These are phyloP conservation scores for Torymus auratus DNA, from an alignment of 2,888 invertebrate genomes.

Conservation along the genomic window DNA sequence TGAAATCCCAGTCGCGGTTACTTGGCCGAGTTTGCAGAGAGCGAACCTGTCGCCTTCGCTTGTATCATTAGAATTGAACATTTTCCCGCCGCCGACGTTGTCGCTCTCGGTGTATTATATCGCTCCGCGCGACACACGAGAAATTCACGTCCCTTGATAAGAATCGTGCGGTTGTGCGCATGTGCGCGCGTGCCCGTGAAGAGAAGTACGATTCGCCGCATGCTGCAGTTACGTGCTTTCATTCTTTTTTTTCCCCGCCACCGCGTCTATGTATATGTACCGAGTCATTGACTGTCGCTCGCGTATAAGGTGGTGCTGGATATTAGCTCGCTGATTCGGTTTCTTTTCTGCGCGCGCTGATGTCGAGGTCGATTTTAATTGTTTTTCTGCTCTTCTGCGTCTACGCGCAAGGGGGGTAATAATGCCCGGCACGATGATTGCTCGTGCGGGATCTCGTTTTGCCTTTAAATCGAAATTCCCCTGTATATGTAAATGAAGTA, in stretches of 20 bases:
- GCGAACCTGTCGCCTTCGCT: slow-evolving; percentile 48
- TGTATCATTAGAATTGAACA: slow-evolving; percentile 52
- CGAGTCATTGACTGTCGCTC: slow-evolving; percentile 35
- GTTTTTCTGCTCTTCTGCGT: not conserved
- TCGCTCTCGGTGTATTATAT: slow-evolving; percentile 4
- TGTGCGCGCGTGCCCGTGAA: not conserved
- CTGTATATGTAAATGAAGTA: not conserved
- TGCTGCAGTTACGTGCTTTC: not conserved
- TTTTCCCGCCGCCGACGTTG: not conserved
- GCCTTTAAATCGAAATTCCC: too few species aligned
- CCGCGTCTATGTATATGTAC: too few species aligned
- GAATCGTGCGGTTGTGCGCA: slow-evolving; percentile 31
- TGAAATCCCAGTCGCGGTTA: slow-evolving; percentile 53
- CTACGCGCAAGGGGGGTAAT: too few species aligned
- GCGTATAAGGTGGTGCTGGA: slow-evolving; percentile 14
- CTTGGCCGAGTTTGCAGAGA: slow-evolving; percentile 45
- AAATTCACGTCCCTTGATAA: slow-evolving; percentile 47
- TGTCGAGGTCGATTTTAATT: slow-evolving; percentile 43
- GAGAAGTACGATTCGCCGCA: not conserved
- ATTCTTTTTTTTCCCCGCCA: slow-evolving; percentile 10
- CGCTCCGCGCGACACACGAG: not conserved
- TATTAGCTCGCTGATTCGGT: slow-evolving; percentile 1
- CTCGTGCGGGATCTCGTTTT: too few species aligned
- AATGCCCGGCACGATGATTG: too few species aligned
- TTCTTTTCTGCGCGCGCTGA: not conserved